Base-by-base conservation (phyloP, 2,797 vertebrate species). In the Limnodromus scolopaceus region DNA sequence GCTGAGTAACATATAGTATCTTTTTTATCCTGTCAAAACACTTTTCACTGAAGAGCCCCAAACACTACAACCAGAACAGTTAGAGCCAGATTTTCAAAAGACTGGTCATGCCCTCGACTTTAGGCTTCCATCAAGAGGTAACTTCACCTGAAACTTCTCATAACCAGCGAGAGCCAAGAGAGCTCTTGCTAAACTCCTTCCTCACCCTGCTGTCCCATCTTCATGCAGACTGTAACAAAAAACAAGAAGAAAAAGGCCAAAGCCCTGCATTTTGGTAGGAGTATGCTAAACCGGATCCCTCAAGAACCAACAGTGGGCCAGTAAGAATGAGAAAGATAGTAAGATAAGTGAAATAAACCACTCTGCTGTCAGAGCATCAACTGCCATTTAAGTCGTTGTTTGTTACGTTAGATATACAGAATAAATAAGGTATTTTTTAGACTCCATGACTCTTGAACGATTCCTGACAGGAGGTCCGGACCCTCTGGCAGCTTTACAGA, bases 271-370 rank as follows among this genome's bases (percentile, higher is more conserved):
- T 88, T 75, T 75, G 13, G 5, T 24, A n/a, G 23, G 7, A 55
- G 6, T 10, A 20, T 2, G 4, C 23, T 51, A 38, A 81, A 86
- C 45, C 10, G 11, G 18, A 49, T 54, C 61, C 24, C 57, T 48
- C 0, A 0, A 61, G 32, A 91, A 20, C 20, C 70, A 78, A 30
- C 19, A 53, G 5, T 8, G 7, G 7, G 27, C 32, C 57, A 82
- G 3, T 13, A 46, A 45, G 16, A 83, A 24, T 8, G 36, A 70
- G 30, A 74, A 84, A 18, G 43, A 38, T 1, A 60, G 28, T n/a
- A 77, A 74, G 23, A 3, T 23, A 71, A 64, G 14, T 45, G 24
- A 87, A 75, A 60, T 34, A 87, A 87, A 74, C 16, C 27, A 55
- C 28, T 46, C 32, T 18, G 28, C 28, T 76, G 68, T 16, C 58